Conservation (phyloP, 53 echinoderm and acorn worm species). For the Pentamera pediparva region DNA sequence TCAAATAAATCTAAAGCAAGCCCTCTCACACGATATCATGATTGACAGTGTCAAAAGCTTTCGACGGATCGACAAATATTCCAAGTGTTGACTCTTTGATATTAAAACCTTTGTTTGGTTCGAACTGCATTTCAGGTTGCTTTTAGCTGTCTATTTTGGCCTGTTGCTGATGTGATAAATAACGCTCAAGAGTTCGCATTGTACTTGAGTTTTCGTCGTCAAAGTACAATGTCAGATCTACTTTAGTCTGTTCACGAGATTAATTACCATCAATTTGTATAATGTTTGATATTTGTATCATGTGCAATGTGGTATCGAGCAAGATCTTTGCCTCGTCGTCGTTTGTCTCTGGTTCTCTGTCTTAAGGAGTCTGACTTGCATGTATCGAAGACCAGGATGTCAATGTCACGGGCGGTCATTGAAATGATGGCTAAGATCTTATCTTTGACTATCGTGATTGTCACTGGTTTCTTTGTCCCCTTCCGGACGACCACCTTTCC, state of each 20-base stretch:
- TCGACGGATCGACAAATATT: too few relatives aligned
- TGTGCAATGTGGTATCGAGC: slow-evolving; percentile 38
- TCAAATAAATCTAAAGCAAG: too few relatives aligned
- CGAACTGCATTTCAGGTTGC: too few relatives aligned
- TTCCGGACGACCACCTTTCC: slow-evolving; percentile 43
- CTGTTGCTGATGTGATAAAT: too few relatives aligned
- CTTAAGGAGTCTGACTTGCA: slow-evolving; percentile 47
- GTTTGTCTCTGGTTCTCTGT: slow-evolving; percentile 11
- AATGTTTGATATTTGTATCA: slow-evolving; percentile 54
- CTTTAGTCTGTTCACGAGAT: slow-evolving; percentile 42
- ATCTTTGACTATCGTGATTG: slow-evolving; percentile 35
- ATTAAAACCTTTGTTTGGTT: too few relatives aligned
- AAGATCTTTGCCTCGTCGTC: slow-evolving; percentile 16
- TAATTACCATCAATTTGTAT: slow-evolving; percentile 37
- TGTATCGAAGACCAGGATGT: slow-evolving; percentile 47
- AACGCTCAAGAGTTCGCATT: too few relatives aligned
- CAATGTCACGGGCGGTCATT: slow-evolving; percentile 32
- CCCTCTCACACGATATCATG: too few relatives aligned
- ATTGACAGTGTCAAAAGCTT: too few relatives aligned
- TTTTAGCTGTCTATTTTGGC: too few relatives aligned
- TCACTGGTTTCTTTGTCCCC: neutral
- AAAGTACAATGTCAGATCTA: slow-evolving; percentile 36
- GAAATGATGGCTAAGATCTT: slow-evolving; percentile 20
- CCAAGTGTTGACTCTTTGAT: too few relatives aligned
- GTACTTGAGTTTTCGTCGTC: slow-evolving; percentile 31